phyloP scores from a whole-genome alignment of 1,140 invertebrate species.

The Capitella teleta region DNA sequence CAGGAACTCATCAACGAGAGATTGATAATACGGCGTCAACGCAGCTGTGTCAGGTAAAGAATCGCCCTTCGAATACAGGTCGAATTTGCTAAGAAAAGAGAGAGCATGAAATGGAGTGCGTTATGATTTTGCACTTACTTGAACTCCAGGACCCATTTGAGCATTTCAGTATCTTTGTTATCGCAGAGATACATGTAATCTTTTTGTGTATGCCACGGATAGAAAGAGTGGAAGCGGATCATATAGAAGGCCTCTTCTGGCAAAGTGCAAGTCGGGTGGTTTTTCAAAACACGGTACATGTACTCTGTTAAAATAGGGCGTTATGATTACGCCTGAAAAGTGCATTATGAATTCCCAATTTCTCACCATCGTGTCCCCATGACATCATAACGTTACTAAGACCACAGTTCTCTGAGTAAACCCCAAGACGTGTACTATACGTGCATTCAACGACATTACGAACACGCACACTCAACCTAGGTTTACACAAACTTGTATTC shows the following conservation, averaged over 20 bases:
- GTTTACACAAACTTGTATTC: too few relatives aligned
- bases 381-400: slow-evolving; percentile 80
- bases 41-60: slow-evolving; percentile 70
- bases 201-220: slow-evolving; percentile 68
- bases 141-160: slow-evolving; percentile 71
- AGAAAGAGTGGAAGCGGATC: slow-evolving; percentile 83
- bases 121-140: slow-evolving; percentile 56
- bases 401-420: slow-evolving; percentile 80
- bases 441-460: too few relatives aligned
- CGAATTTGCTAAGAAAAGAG: slow-evolving; percentile 68
- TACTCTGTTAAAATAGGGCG: slow-evolving; percentile 20
- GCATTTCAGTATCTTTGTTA: slow-evolving; percentile 61
- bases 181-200: slow-evolving; percentile 72
- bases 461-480: too few relatives aligned
- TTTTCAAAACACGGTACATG: slow-evolving; percentile 47
- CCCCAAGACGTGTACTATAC: slow-evolving; percentile 73
- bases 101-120: slow-evolving; percentile 7
- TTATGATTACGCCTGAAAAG: background rate
- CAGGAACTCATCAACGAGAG: slow-evolving; percentile 82
- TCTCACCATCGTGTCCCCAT: slow-evolving; percentile 81
- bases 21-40: slow-evolving; percentile 82
- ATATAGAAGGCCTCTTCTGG: slow-evolving; percentile 73
- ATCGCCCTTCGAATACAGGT: slow-evolving; percentile 82
- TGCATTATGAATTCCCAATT: background rate
- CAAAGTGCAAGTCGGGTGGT: slow-evolving; percentile 66